Evolutionary conservation across 92 coral and sea anemone genomes (phyloP), one percentile per base, ranked within the genome.

Genomic region (Nematostella vectensis): DNA sequence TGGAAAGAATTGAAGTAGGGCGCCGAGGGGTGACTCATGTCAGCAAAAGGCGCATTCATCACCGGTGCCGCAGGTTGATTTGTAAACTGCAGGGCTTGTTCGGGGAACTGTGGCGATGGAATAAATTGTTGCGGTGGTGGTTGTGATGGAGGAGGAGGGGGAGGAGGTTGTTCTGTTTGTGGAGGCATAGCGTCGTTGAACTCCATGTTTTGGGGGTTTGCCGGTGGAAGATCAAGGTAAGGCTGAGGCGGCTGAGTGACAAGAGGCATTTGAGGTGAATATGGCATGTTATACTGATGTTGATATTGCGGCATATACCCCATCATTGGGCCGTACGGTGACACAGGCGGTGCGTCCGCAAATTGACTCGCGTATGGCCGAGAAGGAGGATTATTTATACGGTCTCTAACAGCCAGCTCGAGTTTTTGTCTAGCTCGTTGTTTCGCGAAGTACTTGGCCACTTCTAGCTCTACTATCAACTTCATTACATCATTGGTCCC

Each of bases 371-470:
- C 36, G 0, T 61, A 55, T 11, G 61, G 22, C 20, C 23, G 49
- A 16, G 64, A 48, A 26, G 80, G 87, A 29, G 48, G 62, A 3
- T 45, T 65, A 10, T 62, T 65, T 25, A 79, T 74, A 17, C 58
- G 65, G 30, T 63, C 54, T 52, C 77, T 72, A 23, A 73, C 43
- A 1, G 85, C 95, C n/a, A 56, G n/a, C 21, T 67, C 78, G 9
- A 85, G 69, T 19, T 77, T 70, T 49, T 80, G 52, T 19, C 79
- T 56, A 16, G 88, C 95, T 25, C 82, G 71, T 33, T 74, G 58
- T 29, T 81, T 78, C 3, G 95, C 95, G 31, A 85, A 67, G 57
- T 60, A 81, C 43, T 85, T 85, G 0, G 95, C 95, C 2, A 82
- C 95, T 51, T 85, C 95, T 17, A 85, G 58, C 25, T 75, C 83